Percentiles rank a stretch among this genome's conserved stretches.
Evolutionary conservation across 1,140 invertebrate genomes (phyloP).

Genomic region (Drosophila miranda): DNA sequence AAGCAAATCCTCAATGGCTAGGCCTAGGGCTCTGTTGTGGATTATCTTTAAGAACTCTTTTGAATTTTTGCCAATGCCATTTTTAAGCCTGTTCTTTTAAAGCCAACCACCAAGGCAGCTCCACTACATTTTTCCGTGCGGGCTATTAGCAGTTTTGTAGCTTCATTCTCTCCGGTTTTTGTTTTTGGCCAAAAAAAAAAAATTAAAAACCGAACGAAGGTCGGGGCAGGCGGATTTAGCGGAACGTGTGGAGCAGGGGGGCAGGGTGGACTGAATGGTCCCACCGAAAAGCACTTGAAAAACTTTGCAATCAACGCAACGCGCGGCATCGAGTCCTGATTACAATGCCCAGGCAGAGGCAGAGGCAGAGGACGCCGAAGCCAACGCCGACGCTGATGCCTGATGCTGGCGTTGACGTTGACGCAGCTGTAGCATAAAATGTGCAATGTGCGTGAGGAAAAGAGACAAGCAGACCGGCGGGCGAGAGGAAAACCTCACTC

Average conservation of each 20-base stretch:
- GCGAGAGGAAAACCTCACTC: constrained; percentile 1
- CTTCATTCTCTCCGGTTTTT: constrained; percentile 12
- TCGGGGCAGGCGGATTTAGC: background rate
- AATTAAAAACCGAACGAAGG: constrained; percentile 35
- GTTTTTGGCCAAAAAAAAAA: constrained; percentile 7
- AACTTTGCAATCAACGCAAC: constrained; percentile 76
- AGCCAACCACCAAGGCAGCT: background rate
- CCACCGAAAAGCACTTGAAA: constrained; percentile 66
- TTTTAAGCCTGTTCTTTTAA: background rate
- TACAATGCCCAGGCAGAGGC: constrained; percentile 63
- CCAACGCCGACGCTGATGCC: background rate
- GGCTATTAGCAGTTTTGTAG: constrained; percentile 39
- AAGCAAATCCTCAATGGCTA: too few species aligned
- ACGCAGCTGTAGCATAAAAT: constrained; percentile 41
- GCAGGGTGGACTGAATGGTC: background rate
- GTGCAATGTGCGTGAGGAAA: constrained; percentile 69
- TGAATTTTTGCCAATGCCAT: too few species aligned
- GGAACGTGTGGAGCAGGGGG: background rate
- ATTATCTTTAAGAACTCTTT: too few species aligned
- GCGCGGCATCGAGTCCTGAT: constrained; percentile 52
- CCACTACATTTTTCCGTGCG: too few species aligned
- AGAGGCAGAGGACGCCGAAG: background rate
- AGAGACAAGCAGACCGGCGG: constrained; percentile 15
- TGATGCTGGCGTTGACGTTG: background rate
- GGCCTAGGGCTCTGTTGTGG: too few species aligned